Conservation (phyloP, 2,797 vertebrate genomes). For the Amazona ochrocephala region DNA sequence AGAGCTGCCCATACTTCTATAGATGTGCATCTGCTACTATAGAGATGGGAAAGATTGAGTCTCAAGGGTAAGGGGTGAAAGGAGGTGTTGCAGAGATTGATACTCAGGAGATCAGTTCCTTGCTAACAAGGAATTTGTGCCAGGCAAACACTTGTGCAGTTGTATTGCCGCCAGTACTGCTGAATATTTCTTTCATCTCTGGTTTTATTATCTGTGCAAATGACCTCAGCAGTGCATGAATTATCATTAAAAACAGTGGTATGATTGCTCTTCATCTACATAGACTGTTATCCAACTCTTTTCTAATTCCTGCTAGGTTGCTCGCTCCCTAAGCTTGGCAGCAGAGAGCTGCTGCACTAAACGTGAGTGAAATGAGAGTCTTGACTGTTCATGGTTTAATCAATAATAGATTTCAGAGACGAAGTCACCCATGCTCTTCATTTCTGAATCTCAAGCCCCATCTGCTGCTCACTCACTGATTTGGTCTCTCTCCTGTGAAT, state of each 20-base stretch:
- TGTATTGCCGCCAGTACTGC: background rate
- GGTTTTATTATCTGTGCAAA: conserved; percentile 50
- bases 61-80: background rate
- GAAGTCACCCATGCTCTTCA: conserved; percentile 47
- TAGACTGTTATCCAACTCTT: conserved; percentile 41
- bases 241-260: conserved; percentile 45
- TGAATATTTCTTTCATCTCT: conserved; percentile 37
- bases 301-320: conserved; percentile 51
- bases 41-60: background rate
- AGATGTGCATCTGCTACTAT: background rate
- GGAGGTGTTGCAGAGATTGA: background rate
- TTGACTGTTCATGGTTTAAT: conserved; percentile 69
- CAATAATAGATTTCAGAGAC: conserved; percentile 75
- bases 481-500: conserved; percentile 63
- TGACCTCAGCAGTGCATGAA: conserved; percentile 26
- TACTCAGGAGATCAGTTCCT: background rate
- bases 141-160: background rate
- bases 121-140: background rate
- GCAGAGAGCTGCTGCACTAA: conserved; percentile 67
- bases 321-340: conserved; percentile 54
- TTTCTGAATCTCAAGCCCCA: conserved; percentile 78
- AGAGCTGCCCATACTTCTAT: background rate
- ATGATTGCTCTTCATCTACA: background rate
- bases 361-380: conserved; percentile 61
- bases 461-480: conserved; percentile 74